Conservation (phyloP, 1,140 invertebrate species). For the Akabosia matsudoensis region DNA sequence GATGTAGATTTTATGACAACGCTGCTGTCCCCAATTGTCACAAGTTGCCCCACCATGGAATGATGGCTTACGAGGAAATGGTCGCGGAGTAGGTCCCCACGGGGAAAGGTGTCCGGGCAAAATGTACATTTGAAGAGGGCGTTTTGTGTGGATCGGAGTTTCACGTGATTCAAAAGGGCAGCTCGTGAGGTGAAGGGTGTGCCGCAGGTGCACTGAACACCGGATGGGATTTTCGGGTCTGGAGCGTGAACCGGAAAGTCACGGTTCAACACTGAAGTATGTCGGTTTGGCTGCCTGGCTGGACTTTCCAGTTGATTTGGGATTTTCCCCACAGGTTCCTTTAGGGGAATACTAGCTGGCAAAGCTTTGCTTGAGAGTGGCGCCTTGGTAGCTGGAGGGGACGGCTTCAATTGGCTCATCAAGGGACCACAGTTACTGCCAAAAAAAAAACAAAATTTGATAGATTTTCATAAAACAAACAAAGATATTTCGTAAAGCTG, state of each 20-base stretch:
- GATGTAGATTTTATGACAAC: no score
- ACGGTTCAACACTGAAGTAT: neutral
- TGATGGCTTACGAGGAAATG: neutral
- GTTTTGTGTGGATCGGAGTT: neutral
- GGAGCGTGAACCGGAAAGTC: neutral
- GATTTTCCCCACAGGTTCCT: neutral
- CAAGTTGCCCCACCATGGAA: neutral
- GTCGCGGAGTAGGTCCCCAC: neutral
- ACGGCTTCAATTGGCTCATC: neutral
- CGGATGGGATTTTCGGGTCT: neutral
- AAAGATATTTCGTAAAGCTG: neutral
- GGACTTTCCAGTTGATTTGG: neutral
- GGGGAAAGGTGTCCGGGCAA: neutral
- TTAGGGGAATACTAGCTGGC: neutral
- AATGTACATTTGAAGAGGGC: neutral
- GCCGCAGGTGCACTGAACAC: neutral
- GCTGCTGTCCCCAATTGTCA: neutral
- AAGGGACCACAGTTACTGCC: neutral
- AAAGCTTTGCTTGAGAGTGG: neutral
- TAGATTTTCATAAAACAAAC: neutral
- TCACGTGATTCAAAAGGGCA: neutral
- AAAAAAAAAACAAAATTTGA: no score
- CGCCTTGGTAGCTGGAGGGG: neutral
- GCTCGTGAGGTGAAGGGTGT: neutral
- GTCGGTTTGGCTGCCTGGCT: neutral